Conservation (phyloP, 2,113 vertebrate species). For the Chaetura pelagica region DNA sequence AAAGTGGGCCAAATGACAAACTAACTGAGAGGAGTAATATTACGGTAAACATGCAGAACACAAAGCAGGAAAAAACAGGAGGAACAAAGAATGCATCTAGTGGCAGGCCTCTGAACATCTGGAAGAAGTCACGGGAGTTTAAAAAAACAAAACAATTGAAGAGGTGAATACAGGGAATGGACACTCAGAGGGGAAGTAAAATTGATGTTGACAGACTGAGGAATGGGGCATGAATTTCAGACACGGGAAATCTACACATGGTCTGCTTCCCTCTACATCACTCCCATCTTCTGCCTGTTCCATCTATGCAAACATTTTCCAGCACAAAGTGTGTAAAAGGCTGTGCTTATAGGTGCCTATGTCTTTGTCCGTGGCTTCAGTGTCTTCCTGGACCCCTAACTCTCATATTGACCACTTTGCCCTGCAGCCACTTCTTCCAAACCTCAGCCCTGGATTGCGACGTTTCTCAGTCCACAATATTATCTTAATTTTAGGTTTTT, state of each 20-base stretch:
- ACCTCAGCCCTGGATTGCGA: neutral
- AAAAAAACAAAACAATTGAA: neutral
- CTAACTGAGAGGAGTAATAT: neutral
- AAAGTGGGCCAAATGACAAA: neutral
- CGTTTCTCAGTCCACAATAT: neutral
- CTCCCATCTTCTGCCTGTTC: neutral
- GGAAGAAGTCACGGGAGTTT: neutral
- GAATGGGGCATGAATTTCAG: neutral
- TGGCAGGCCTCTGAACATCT: neutral
- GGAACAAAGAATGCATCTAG: neutral
- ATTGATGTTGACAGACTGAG: neutral
- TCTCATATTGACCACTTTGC: neutral
- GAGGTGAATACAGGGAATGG: rapidly evolving
- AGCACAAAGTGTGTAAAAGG: rapidly evolving
- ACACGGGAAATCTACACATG: neutral
- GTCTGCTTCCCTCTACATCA: neutral
- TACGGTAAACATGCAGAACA: neutral
- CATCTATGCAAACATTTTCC: neutral
- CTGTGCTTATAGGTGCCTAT: neutral
- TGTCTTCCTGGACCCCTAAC: neutral
- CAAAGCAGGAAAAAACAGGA: neutral
- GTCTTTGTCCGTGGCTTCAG: neutral
- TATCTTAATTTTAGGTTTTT: neutral
- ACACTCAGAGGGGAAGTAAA: neutral
- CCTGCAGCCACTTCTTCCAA: neutral